These are phyloP conservation scores for Orchesellides sinensis DNA, from an alignment of 2,888 invertebrate genomes.

Conservation along the genomic window DNA sequence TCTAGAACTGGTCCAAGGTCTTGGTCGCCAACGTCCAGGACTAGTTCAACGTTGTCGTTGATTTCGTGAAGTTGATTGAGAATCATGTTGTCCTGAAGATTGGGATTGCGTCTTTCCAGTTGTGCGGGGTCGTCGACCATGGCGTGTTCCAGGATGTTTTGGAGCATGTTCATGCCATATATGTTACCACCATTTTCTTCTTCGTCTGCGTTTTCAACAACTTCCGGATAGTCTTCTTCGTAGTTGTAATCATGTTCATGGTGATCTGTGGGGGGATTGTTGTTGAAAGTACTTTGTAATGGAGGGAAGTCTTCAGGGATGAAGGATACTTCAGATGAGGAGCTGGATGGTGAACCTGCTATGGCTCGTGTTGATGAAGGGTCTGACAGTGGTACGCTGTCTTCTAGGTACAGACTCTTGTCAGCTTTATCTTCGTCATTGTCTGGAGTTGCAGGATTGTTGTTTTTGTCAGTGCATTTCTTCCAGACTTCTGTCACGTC, in stretches of 20 bases:
- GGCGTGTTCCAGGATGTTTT: slow-evolving; percentile 49
- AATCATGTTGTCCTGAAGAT: slow-evolving; percentile 13
- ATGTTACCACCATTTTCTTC: neutral
- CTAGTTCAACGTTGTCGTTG: slow-evolving; percentile 37
- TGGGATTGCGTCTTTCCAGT: neutral
- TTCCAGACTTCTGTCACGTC: slow-evolving; percentile 2
- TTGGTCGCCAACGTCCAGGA: slow-evolving; percentile 37
- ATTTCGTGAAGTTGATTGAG: neutral
- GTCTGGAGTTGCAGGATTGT: neutral
- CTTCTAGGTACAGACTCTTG: too few relatives aligned
- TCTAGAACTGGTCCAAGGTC: slow-evolving; percentile 45
- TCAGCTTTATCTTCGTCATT: too few relatives aligned
- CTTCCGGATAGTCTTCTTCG: neutral
- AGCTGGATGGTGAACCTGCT: too few relatives aligned
- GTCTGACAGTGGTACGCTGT: too few relatives aligned
- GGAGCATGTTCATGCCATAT: slow-evolving; percentile 35
- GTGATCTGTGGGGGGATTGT: neutral
- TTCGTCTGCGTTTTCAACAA: neutral
- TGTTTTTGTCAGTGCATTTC: neutral
- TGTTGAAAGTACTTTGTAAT: neutral
- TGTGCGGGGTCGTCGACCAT: neutral
- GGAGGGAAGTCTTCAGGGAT: slow-evolving; percentile 11
- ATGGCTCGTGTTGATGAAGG: too few relatives aligned
- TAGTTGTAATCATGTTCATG: neutral
- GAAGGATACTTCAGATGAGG: neutral